Conservation (phyloP, 2,888 invertebrate species). For the Geophilus truncorum region DNA sequence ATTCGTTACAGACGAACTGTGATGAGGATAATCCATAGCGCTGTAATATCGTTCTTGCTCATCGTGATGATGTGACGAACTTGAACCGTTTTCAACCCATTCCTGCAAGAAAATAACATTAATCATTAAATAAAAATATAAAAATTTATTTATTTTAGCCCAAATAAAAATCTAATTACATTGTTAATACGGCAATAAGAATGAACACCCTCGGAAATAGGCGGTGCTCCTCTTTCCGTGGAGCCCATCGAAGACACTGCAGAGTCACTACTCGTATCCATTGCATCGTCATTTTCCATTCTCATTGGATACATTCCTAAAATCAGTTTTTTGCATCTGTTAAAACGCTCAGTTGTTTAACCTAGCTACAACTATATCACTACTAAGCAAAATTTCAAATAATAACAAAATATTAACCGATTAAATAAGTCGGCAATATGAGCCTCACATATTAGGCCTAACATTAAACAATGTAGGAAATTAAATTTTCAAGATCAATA, state of each 20-base stretch:
- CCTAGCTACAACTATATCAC: too few relatives aligned
- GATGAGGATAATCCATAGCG: slow-evolving; percentile 33
- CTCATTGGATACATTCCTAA: background rate
- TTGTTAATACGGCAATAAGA: background rate
- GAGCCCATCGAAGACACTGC: slow-evolving; percentile 91
- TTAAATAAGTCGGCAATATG: too few relatives aligned
- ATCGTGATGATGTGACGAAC: slow-evolving; percentile 53
- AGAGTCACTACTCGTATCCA: slow-evolving; percentile 83
- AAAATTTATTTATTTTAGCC: background rate
- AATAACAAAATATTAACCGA: too few relatives aligned
- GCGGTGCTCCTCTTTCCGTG: slow-evolving; percentile 74
- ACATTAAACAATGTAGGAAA: too few relatives aligned
- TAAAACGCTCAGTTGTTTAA: too few relatives aligned
- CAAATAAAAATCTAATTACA: background rate
- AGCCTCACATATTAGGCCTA: too few relatives aligned
- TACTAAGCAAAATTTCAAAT: too few relatives aligned
- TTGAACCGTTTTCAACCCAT: slow-evolving; percentile 82
- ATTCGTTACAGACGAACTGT: slow-evolving; percentile 14
- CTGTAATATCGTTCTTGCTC: slow-evolving; percentile 36
- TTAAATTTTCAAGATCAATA: too few relatives aligned
- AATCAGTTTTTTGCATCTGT: too few relatives aligned
- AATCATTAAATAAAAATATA: background rate
- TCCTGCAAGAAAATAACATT: slow-evolving; percentile 50
- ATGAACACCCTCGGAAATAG: slow-evolving; percentile 62
- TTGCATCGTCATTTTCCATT: slow-evolving; percentile 60